phyloP scores from a whole-genome alignment of 2,888 invertebrate genomes.

The Caenorhabditis zanzibari region DNA sequence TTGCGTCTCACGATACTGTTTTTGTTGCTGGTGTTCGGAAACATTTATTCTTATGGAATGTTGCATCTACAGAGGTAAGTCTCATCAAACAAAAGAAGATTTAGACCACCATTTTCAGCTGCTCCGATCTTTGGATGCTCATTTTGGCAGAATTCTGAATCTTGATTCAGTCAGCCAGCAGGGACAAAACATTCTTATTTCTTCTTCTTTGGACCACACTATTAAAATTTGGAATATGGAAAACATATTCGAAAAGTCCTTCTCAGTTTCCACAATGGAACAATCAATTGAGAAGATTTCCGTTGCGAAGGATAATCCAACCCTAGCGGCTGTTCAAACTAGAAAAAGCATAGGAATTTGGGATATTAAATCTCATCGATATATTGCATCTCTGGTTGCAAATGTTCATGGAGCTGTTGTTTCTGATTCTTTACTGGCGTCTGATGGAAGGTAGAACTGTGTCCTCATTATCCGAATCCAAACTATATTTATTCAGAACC shows the following conservation, averaged over 20 bases:
- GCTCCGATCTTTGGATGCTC: constrained; percentile 95
- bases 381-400: constrained; percentile 78
- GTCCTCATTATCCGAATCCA: neutral
- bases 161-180: constrained; percentile 92
- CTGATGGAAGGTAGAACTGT: constrained; percentile 70
- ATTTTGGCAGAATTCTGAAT: constrained; percentile 96
- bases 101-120: constrained; percentile 85
- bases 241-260: constrained; percentile 97
- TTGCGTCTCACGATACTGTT: constrained; percentile 93
- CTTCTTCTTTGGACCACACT: constrained; percentile 96
- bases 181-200: constrained; percentile 88
- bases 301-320: constrained; percentile 87
- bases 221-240: constrained; percentile 98
- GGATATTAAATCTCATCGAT: constrained; percentile 78
- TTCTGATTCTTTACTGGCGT: constrained; percentile 74
- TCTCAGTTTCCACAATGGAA: constrained; percentile 95
- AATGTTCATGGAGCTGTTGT: constrained; percentile 80
- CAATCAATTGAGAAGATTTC: constrained; percentile 93
- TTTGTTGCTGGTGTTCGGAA: constrained; percentile 96
- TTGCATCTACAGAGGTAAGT: constrained; percentile 85
- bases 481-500: constrained; percentile 37
- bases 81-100: neutral
- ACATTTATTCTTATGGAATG: constrained; percentile 95
- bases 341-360: constrained; percentile 96
- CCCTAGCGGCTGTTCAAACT: constrained; percentile 92